Conservation (phyloP, 2,888 invertebrate species). For the Xylota segnis region DNA sequence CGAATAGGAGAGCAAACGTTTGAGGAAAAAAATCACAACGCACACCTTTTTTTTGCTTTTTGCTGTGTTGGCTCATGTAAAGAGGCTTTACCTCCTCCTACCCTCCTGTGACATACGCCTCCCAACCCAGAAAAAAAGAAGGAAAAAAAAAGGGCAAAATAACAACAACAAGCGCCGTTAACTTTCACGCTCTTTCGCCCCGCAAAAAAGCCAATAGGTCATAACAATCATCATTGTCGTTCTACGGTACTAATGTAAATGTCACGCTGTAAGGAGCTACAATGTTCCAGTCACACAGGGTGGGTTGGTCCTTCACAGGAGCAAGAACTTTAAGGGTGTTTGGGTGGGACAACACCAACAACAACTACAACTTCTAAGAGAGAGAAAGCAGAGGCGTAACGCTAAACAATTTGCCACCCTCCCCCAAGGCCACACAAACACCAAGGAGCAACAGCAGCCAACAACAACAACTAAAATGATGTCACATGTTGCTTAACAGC, state of each 20-base stretch:
- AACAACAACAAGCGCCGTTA: constrained; percentile 54
- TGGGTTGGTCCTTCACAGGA: constrained; percentile 14
- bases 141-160: constrained; percentile 24
- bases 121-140: neutral
- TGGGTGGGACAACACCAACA: neutral
- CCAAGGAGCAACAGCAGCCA: constrained; percentile 30
- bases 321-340: neutral
- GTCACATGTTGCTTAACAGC: constrained; percentile 75
- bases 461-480: constrained; percentile 53
- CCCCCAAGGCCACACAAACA: neutral
- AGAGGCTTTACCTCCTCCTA: constrained; percentile 15
- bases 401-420: constrained; percentile 24
- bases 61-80: neutral
- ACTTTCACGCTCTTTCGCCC: constrained; percentile 61
- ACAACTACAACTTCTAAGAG: neutral
- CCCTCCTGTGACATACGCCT: constrained; percentile 11
- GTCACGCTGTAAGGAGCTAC: constrained; percentile 63
- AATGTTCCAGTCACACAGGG: constrained; percentile 19
- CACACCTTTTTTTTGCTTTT: constrained; percentile 8
- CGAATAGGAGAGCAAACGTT: constrained; percentile 1
- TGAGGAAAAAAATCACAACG: constrained; percentile 20
- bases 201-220: constrained; percentile 66
- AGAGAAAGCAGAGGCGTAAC: constrained; percentile 18
- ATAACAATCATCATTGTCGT: constrained; percentile 72
- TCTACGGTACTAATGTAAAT: constrained; percentile 71